Evolutionary conservation across 2,113 vertebrate genomes (phyloP).

Genomic region (Willisornis vidua): DNA sequence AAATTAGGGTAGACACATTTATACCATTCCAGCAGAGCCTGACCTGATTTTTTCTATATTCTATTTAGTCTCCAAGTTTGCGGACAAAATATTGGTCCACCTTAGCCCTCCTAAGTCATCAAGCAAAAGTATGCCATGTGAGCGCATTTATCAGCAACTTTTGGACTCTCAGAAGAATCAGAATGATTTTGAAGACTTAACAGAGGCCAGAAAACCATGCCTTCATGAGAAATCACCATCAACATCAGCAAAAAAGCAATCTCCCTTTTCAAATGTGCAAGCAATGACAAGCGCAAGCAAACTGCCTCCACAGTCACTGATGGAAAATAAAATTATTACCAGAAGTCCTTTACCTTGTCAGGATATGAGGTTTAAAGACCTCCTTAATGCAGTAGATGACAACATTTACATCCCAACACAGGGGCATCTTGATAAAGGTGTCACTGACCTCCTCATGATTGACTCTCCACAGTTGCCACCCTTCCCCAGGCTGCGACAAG

Average conservation of each 20-base stretch:
- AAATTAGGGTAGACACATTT: background rate
- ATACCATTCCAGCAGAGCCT: background rate
- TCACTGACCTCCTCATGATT: slow-evolving; percentile 20
- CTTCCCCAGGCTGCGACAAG: slow-evolving; percentile 73
- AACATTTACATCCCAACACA: slow-evolving; percentile 32
- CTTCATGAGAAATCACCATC: slow-evolving; percentile 57
- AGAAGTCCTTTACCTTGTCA: background rate
- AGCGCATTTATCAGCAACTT: slow-evolving; percentile 66
- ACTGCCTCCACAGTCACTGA: slow-evolving; percentile 43
- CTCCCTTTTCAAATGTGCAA: slow-evolving; percentile 48
- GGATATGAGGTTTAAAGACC: slow-evolving; percentile 57
- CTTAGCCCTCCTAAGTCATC: slow-evolving; percentile 71
- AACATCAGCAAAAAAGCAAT: slow-evolving; percentile 36
- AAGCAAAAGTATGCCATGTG: background rate
- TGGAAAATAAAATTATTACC: slow-evolving; percentile 53
- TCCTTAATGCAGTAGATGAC: slow-evolving; percentile 58
- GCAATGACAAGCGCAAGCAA: slow-evolving; percentile 65
- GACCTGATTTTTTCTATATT: background rate
- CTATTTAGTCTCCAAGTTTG: slow-evolving; percentile 76
- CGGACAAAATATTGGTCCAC: slow-evolving; percentile 70
- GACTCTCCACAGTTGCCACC: slow-evolving; percentile 47
- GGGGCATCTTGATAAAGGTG: slow-evolving; percentile 6
- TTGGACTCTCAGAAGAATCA: slow-evolving; percentile 61
- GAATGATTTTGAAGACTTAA: slow-evolving; percentile 58
- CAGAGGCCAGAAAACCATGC: background rate